phyloP scores from a whole-genome alignment of 2,113 vertebrate species.

The Burhinus bistriatus region DNA sequence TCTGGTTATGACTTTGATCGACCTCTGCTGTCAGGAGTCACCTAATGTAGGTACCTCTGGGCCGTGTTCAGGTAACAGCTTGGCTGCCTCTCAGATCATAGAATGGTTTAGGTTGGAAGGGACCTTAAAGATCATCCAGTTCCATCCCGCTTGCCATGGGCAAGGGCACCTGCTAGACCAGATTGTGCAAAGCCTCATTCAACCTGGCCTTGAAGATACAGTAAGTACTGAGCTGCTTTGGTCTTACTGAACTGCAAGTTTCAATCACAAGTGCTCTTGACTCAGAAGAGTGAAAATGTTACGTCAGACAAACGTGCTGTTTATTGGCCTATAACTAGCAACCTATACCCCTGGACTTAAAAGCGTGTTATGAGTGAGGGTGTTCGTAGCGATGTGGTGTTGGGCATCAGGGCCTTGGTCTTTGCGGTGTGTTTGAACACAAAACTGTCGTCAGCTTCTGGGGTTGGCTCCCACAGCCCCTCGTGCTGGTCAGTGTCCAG shows the following conservation, averaged over 20 bases:
- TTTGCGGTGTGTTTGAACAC: neutral
- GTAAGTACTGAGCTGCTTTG: neutral
- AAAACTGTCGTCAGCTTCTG: neutral
- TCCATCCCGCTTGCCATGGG: too few relatives aligned
- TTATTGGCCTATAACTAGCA: neutral
- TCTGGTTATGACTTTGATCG: neutral
- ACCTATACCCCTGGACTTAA: accelerated
- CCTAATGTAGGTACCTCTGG: neutral
- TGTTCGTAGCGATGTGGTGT: accelerated
- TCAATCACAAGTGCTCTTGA: neutral
- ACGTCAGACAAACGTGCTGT: neutral
- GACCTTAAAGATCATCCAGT: too few relatives aligned
- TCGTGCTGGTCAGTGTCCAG: accelerated
- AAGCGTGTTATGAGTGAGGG: too few relatives aligned
- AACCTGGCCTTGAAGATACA: neutral
- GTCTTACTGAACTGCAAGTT: neutral
- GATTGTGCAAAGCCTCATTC: too few relatives aligned
- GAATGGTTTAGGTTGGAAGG: too few relatives aligned
- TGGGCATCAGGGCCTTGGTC: neutral
- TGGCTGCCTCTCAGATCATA: neutral
- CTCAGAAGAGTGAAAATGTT: neutral
- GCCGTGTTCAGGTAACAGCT: accelerated
- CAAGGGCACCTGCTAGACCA: too few relatives aligned
- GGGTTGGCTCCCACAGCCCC: too few relatives aligned
- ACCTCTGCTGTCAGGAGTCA: neutral